These are phyloP conservation scores for Hydropsyche betteni DNA, from an alignment of 2,888 invertebrate genomes.

Conservation along the genomic window DNA sequence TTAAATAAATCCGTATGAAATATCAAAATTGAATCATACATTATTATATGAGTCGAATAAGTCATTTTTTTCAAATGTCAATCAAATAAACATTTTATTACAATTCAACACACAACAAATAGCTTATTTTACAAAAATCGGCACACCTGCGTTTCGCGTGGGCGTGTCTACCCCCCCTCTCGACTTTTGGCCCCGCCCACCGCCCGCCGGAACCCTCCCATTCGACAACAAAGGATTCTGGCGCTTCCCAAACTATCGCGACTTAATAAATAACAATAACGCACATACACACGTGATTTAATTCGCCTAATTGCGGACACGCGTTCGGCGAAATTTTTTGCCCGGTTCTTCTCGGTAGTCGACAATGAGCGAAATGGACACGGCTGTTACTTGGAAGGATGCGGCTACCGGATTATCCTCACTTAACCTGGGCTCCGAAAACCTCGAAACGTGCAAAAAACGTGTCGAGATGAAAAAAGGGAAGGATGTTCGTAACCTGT, in stretches of 20 bases:
- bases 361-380: too few species aligned
- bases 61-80: neutral
- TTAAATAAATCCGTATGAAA: too few species aligned
- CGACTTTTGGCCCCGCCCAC: conserved; percentile 21
- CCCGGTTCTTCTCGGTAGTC: too few species aligned
- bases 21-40: too few species aligned
- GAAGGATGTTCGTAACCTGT: conserved; percentile 31
- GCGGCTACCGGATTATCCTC: conserved; percentile 35
- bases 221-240: conserved; percentile 11
- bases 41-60: too few species aligned
- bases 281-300: too few species aligned
- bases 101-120: neutral
- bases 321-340: too few species aligned
- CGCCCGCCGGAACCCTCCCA: neutral
- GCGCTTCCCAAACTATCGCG: neutral
- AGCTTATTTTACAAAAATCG: neutral
- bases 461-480: neutral
- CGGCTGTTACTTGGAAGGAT: conserved; percentile 15
- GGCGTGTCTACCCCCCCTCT: conserved; percentile 10
- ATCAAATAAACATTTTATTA: too few species aligned
- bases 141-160: conserved; percentile 5
- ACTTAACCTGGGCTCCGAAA: conserved; percentile 18
- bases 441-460: neutral
- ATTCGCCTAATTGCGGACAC: too few species aligned
- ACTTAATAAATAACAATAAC: too few species aligned